Evolutionary conservation across 2,888 invertebrate genomes (phyloP), one percentile per base, ranked within the genome.

Genomic region (Ophion costatus): DNA sequence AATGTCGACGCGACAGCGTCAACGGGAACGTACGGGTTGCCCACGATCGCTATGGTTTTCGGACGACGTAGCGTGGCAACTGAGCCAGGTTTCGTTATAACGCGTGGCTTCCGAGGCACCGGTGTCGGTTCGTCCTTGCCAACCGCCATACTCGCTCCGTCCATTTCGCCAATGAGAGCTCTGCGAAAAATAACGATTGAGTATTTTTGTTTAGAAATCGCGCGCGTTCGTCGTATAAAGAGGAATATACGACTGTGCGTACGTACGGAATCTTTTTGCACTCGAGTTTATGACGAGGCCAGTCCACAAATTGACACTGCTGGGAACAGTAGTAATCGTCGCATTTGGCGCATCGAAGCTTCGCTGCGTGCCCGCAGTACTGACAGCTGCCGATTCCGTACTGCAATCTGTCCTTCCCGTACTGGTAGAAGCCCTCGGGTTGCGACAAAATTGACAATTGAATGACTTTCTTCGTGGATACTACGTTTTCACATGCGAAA

Each of bases 181-280:
- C 86, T 86, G 81, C 4, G 5, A 6, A 7, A 59, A 7, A 24
- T 6, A 20, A 73, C n/a, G 17, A 64, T 33, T 7, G 14, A 64
- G 64, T n/a, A 59, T 57, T 51, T 51, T 14, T 56, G 3, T 66
- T n/a, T n/a, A 38, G 20, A 38, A 1, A 20, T 33, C 33, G n/a
- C n/a, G 14, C 33, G n/a, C n/a, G 14, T 14, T 45, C 22, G 6
- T 5, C 45, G 7, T 45, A 1, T 24, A 69, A 51, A 0, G 10
- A 45, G 14, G 9, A 17, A 45, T 69, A 24, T 11, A 57, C 20
- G 6, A 29, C 14, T 63, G 10, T 29, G 11, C 29, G 24, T 87
- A 90, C 89, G 88, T 84, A 91, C 90, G 93, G 93, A 57, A 93
- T 87, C n/a, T 83, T 56, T 64, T 83, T 76, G 76, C 94, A 94